Conservation (phyloP, 2,888 invertebrate species). For the Apamea anceps region DNA sequence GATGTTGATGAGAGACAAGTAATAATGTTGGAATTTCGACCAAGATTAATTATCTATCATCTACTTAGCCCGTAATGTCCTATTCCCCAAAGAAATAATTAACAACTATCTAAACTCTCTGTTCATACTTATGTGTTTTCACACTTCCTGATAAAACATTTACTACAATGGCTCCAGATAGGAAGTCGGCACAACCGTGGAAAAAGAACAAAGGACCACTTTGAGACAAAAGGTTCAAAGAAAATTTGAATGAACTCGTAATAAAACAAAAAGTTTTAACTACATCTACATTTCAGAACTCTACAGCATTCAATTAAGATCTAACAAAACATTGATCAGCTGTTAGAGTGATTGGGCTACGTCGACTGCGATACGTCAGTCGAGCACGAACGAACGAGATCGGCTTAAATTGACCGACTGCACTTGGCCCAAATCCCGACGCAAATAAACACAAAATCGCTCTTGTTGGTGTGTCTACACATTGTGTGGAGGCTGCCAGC, state of each 20-base stretch:
- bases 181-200: not conserved
- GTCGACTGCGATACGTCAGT: slow-evolving; percentile 57
- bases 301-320: slow-evolving; percentile 38
- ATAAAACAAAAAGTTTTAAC: slow-evolving; percentile 16
- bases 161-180: not conserved
- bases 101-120: not conserved
- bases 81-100: not conserved
- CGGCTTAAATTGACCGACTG: slow-evolving; percentile 83
- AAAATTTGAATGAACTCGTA: not conserved
- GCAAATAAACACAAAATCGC: slow-evolving; percentile 83
- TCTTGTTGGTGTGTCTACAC: slow-evolving; percentile 76
- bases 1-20: not conserved
- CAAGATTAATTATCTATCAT: not conserved
- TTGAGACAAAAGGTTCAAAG: not conserved
- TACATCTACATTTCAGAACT: slow-evolving; percentile 2
- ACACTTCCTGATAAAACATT: not conserved
- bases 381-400: slow-evolving; percentile 72
- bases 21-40: not conserved
- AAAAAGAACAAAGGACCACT: slow-evolving; percentile 18
- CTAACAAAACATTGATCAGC: slow-evolving; percentile 62
- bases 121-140: not conserved
- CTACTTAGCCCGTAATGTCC: not conserved
- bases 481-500: slow-evolving; percentile 74
- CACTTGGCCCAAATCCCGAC: slow-evolving; percentile 86
- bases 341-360: slow-evolving; percentile 61